These are phyloP conservation scores for Arctopsyche grandis DNA, from an alignment of 1,140 invertebrate genomes.

Conservation along the genomic window DNA sequence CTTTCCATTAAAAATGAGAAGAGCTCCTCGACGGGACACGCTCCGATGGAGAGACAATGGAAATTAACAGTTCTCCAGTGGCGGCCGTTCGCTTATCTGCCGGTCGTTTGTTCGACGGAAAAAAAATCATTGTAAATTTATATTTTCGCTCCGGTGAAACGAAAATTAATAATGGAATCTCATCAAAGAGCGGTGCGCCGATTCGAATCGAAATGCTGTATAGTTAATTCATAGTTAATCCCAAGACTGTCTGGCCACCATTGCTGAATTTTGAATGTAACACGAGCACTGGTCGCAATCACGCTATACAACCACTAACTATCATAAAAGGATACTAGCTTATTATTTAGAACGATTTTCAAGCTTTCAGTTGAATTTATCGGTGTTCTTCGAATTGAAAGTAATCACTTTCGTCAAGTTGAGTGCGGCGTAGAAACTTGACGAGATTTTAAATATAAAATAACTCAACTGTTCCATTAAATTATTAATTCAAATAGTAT, in stretches of 20 bases:
- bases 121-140: too few relatives aligned
- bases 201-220: neutral
- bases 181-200: neutral
- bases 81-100: neutral
- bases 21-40: neutral
- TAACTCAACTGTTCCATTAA: too few relatives aligned
- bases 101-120: neutral
- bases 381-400: too few relatives aligned
- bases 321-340: too few relatives aligned
- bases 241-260: slow-evolving; percentile 6
- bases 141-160: neutral
- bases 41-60: slow-evolving; percentile 8
- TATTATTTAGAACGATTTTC: too few relatives aligned
- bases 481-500: too few relatives aligned
- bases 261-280: slow-evolving; percentile 21
- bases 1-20: slow-evolving; percentile 40
- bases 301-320: neutral
- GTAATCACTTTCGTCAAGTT: too few relatives aligned
- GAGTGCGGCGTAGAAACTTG: too few relatives aligned
- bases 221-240: slow-evolving; percentile 29
- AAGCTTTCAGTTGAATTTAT: too few relatives aligned
- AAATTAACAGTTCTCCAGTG: neutral
- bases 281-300: neutral
- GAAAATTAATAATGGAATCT: neutral
- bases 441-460: too few relatives aligned